phyloP scores from a whole-genome alignment of 2,797 vertebrate genomes.

The Selene dorsalis region DNA sequence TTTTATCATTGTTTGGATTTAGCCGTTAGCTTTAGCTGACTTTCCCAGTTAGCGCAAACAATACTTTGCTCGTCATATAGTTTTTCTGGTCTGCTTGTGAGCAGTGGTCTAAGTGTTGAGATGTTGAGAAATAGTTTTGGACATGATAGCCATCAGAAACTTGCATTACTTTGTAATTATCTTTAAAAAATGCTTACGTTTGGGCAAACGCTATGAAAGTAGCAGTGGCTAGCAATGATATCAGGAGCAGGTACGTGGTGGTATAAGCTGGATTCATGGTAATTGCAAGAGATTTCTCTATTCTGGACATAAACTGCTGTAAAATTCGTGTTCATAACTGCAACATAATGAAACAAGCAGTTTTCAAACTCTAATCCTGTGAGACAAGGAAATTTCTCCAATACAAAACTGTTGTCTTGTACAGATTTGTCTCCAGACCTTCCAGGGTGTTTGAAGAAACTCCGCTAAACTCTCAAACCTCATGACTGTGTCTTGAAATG shows the following conservation, averaged over 20 bases:
- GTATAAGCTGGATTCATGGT: too few relatives aligned
- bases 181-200: too few relatives aligned
- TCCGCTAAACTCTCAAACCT: conserved; percentile 19
- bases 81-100: background rate
- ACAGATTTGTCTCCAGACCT: conserved; percentile 16
- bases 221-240: too few relatives aligned
- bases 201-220: too few relatives aligned
- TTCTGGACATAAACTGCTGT: background rate
- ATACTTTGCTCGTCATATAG: background rate
- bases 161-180: too few relatives aligned
- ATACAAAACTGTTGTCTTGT: background rate
- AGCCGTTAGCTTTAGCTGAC: background rate
- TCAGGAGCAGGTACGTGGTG: too few relatives aligned
- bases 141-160: too few relatives aligned
- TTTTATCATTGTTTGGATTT: background rate
- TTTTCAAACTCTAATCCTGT: background rate
- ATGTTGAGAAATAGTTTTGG: background rate
- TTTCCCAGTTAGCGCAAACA: background rate
- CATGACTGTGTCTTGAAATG: conserved; percentile 26
- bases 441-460: conserved; percentile 11
- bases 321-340: background rate
- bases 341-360: background rate
- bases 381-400: background rate
- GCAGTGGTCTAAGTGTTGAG: background rate
- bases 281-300: background rate